Evolutionary conservation across 2,113 vertebrate species (phyloP).

Genomic region (Cygnus atratus): DNA sequence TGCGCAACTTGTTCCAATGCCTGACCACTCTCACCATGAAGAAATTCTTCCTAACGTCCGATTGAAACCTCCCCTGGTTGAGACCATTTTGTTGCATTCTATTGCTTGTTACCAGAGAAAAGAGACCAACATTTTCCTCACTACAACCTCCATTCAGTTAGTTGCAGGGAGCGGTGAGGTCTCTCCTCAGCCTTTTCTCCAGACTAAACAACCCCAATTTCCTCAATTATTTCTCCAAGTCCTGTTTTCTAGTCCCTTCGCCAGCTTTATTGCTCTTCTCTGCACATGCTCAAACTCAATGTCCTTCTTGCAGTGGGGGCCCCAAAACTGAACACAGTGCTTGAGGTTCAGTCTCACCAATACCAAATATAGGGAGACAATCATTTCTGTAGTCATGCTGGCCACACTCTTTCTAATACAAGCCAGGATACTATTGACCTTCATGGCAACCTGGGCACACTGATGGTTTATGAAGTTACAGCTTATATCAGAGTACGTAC

Average conservation of each 20-base stretch:
- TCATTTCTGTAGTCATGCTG: not conserved
- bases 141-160: not conserved
- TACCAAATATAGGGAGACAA: not conserved
- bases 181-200: not conserved
- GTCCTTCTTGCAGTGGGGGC: not conserved
- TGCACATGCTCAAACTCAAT: not conserved
- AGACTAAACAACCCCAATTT: not conserved
- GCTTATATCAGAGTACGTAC: rapidly evolving
- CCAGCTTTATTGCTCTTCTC: not conserved
- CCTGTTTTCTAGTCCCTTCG: not conserved
- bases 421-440: not conserved
- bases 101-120: no score
- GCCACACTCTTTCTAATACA: not conserved
- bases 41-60: no score
- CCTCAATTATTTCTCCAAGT: not conserved
- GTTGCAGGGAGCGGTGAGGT: not conserved
- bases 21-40: no score
- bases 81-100: no score
- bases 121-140: no score
- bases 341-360: not conserved
- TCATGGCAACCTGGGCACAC: not conserved
- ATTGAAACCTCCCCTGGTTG: no score
- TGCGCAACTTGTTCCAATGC: no score
- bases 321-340: not conserved
- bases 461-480: not conserved